Evolutionary conservation across 2,797 vertebrate genomes (phyloP).

Genomic region (Clamator glandarius): DNA sequence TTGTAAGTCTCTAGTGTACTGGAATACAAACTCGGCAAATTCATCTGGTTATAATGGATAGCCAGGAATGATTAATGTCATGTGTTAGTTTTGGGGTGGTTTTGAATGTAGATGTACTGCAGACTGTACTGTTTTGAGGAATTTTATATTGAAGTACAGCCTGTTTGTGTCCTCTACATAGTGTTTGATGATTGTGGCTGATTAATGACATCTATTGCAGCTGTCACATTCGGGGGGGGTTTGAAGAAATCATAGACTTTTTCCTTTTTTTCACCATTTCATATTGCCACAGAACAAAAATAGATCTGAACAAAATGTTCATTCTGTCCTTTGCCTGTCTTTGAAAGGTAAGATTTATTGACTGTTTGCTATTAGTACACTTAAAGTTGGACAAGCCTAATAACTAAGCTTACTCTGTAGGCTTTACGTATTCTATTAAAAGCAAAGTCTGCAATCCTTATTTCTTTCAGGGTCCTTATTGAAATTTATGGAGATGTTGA

Average conservation of each 20-base stretch:
- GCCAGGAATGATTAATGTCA: constrained; percentile 40
- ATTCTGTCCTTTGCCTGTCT: background rate
- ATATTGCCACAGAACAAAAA: background rate
- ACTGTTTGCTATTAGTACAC: background rate
- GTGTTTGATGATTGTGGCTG: constrained; percentile 1
- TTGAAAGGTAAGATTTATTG: background rate
- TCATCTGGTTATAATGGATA: constrained; percentile 23
- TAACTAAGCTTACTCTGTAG: background rate
- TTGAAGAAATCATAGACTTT: background rate
- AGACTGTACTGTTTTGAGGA: constrained; percentile 27
- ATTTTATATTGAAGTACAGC: constrained; percentile 37
- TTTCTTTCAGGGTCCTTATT: background rate
- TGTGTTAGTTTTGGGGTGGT: constrained; percentile 44
- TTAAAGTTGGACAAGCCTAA: background rate
- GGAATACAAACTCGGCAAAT: constrained; percentile 54
- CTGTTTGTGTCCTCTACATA: background rate
- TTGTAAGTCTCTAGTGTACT: background rate
- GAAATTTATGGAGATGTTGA: background rate
- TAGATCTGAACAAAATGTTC: background rate
- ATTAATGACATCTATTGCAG: constrained; percentile 4
- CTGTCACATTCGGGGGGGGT: background rate
- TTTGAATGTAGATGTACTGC: constrained; percentile 36
- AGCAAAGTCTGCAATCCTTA: background rate
- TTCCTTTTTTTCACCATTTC: background rate
- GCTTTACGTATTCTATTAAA: background rate